These are phyloP conservation scores for Sminthopsis crassicaudata DNA, from an alignment of 2,113 vertebrate species.

Conservation along the genomic window DNA sequence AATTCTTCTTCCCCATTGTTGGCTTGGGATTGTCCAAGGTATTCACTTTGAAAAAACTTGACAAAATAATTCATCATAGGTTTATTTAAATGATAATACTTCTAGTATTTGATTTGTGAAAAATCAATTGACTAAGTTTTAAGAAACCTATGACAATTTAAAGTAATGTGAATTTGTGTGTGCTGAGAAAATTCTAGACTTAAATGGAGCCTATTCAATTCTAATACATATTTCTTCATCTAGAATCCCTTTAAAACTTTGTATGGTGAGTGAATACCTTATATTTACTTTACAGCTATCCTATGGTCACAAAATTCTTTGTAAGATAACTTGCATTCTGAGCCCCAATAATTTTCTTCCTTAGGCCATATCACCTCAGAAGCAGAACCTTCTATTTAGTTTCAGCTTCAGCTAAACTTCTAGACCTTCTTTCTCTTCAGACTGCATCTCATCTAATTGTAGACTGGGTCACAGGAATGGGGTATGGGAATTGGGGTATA, in stretches of 20 bases:
- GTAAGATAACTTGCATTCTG: neutral
- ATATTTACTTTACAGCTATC: constrained; percentile 4
- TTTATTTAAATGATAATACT: constrained; percentile 6
- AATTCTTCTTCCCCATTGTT: neutral
- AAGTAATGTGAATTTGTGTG: neutral
- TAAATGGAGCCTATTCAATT: neutral
- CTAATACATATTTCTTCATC: neutral
- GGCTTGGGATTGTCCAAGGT: neutral
- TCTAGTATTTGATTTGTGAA: constrained; percentile 54
- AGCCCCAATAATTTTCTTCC: constrained; percentile 4
- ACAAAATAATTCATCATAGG: constrained; percentile 28
- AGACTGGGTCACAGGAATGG: neutral
- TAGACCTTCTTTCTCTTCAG: neutral
- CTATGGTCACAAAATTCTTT: neutral
- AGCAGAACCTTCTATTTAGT: neutral
- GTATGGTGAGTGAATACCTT: neutral
- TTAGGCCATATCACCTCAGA: neutral
- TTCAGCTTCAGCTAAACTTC: neutral
- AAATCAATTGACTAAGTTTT: constrained; percentile 43
- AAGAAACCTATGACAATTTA: constrained; percentile 47
- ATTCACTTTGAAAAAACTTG: constrained; percentile 28
- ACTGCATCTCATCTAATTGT: neutral
- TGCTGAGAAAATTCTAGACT: neutral
- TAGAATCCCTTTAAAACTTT: neutral
- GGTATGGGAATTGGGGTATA: neutral